phyloP scores from a whole-genome alignment of 2,113 vertebrate species.

The Coreoperca whiteheadi region DNA sequence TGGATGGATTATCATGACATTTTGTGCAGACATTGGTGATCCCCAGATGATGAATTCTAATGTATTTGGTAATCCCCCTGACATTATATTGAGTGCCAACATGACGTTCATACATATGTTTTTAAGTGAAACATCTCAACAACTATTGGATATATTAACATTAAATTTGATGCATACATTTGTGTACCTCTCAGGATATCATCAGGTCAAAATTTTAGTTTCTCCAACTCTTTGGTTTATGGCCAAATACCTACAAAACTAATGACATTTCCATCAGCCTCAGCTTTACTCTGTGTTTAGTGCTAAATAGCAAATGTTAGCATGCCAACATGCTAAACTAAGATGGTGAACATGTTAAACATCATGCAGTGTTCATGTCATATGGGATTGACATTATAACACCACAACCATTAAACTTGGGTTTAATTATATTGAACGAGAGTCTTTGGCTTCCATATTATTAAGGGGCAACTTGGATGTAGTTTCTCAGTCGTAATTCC shows the following conservation, averaged over 20 bases:
- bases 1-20: not conserved
- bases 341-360: not conserved
- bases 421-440: not conserved
- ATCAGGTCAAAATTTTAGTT: not conserved
- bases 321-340: not conserved
- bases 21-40: not conserved
- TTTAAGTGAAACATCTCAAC: not conserved
- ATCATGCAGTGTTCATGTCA: not conserved
- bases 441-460: not conserved
- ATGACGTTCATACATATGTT: not conserved
- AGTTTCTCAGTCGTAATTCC: no score
- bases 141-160: not conserved
- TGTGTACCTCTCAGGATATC: not conserved
- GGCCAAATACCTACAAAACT: not conserved
- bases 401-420: not conserved
- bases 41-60: not conserved
- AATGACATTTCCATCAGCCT: not conserved
- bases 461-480: not conserved
- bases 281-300: not conserved
- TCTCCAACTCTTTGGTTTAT: no score
- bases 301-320: not conserved
- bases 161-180: not conserved
- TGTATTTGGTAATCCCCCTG: not conserved
- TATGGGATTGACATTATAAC: not conserved
- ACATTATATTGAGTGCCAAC: not conserved